A percentile compares a stretch with the other conserved stretches of the same genome.
Conservation (phyloP, 2,113 vertebrate species). For the Penelope pileata region DNA sequence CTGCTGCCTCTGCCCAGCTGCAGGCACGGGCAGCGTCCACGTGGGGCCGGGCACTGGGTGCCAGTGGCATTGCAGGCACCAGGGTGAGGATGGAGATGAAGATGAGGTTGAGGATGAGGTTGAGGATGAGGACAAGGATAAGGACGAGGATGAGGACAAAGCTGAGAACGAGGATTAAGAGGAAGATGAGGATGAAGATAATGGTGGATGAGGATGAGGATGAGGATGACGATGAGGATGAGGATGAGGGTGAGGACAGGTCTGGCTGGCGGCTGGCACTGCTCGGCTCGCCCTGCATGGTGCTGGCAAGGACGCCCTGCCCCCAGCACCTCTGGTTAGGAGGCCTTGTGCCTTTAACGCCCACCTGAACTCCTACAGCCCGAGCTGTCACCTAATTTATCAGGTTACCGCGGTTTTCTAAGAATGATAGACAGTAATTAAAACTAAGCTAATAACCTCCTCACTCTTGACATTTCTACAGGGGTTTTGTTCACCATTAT, state of each 20-base stretch:
- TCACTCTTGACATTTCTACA: slow-evolving; percentile 95
- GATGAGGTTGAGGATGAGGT: no score
- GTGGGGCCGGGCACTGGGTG: not conserved
- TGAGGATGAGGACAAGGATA: no score
- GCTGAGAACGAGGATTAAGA: not conserved
- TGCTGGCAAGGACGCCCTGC: not conserved
- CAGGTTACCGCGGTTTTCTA: slow-evolving; percentile 67
- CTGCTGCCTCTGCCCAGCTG: not conserved
- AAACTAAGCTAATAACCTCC: slow-evolving; percentile 97
- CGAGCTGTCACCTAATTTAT: slow-evolving; percentile 75
- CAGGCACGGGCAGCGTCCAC: rapidly evolving
- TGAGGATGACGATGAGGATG: no score
- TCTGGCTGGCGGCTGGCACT: no score
- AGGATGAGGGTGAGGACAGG: no score
- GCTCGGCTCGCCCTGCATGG: no score
- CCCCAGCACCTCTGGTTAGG: not conserved
- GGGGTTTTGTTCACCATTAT: slow-evolving; percentile 92
- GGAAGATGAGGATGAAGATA: not conserved
- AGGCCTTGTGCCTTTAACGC: not conserved
- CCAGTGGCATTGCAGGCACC: no score
- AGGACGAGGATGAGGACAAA: no score
- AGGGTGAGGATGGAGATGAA: not conserved
- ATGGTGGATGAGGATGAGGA: not conserved
- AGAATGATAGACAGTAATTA: slow-evolving; percentile 98
- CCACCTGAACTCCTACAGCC: slow-evolving; percentile 13